These are phyloP conservation scores for Steatocranus sp. DNA, from an alignment of 2,797 vertebrate genomes.

Conservation along the genomic window DNA sequence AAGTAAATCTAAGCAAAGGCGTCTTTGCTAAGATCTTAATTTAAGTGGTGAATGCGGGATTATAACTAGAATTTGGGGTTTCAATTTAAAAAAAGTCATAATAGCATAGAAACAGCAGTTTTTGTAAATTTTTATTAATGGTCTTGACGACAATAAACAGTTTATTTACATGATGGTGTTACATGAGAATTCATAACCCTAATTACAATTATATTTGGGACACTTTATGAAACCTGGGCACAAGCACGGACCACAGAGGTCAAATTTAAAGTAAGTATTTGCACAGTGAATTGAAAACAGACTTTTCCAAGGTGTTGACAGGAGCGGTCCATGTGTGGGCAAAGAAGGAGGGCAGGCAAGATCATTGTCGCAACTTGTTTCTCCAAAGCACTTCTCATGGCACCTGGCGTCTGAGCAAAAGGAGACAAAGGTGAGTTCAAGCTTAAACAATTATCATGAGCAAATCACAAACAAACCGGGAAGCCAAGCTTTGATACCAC, in stretches of 20 bases:
- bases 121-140: neutral
- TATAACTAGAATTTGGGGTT: neutral
- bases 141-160: neutral
- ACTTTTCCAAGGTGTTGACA: neutral
- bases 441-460: neutral
- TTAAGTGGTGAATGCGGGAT: neutral
- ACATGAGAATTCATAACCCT: neutral
- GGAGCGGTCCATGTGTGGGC: rapidly evolving
- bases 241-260: neutral
- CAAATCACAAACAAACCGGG: neutral
- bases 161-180: rapidly evolving
- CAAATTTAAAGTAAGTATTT: neutral
- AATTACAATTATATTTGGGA: neutral
- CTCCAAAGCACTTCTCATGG: neutral
- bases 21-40: neutral
- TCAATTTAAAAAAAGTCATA: rapidly evolving
- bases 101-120: neutral
- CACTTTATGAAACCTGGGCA: neutral
- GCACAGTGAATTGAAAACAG: neutral
- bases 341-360: neutral
- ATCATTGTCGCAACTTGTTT: neutral
- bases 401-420: neutral
- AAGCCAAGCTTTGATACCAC: neutral
- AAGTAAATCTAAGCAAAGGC: neutral
- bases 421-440: neutral